A percentile compares a stretch with the other conserved stretches of the same genome.
phyloP scores from a whole-genome alignment of 2,113 vertebrate species.

The Bothrops jararaca region DNA sequence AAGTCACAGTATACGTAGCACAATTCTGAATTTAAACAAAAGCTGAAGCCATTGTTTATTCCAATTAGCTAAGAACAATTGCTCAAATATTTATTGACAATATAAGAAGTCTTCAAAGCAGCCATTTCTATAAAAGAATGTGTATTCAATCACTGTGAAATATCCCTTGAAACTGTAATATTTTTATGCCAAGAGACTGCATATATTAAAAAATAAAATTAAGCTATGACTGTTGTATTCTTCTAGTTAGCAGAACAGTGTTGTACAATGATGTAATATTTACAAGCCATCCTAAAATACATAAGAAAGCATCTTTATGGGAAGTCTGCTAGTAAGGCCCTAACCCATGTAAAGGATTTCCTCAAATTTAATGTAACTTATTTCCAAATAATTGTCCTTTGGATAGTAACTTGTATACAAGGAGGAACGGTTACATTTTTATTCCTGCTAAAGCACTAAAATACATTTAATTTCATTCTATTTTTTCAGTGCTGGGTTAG shows the following conservation, averaged over 20 bases:
- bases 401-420: background rate
- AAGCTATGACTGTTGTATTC: background rate
- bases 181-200: background rate
- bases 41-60: background rate
- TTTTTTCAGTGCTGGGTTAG: background rate
- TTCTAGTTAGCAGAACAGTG: background rate
- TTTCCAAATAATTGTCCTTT: background rate
- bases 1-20: background rate
- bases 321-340: background rate
- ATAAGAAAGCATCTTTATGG: background rate
- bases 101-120: background rate
- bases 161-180: background rate
- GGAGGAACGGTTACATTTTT: background rate
- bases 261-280: background rate
- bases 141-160: background rate
- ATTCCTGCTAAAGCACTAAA: background rate
- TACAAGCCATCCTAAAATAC: background rate
- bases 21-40: background rate
- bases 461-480: constrained; percentile 25
- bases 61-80: background rate
- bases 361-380: constrained; percentile 2
- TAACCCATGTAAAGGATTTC: background rate
- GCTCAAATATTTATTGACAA: background rate
- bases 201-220: background rate
- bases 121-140: background rate